Base-by-base conservation (phyloP, 2,888 invertebrate species). In the Melikaiella ostensackeni region DNA sequence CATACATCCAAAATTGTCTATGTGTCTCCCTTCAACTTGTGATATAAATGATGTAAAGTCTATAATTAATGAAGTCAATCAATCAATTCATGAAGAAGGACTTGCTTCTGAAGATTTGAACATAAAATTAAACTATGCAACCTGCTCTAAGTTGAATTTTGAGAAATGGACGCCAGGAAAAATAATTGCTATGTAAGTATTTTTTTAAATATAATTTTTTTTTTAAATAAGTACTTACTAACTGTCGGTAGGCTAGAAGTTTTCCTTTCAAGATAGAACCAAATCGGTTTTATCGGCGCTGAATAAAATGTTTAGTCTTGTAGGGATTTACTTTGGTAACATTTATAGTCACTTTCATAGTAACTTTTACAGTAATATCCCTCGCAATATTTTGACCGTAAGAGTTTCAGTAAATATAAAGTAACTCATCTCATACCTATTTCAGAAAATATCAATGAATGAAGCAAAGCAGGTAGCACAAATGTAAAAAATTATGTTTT, bases 1-100 rank as follows among this genome's bases (percentile, higher is more conserved):
- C 21, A 79, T 90, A 30, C 4, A 50, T 19, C 66, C 66, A 30
- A 86, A 85, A 21, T 88, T 91, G 88, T 90, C 92, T 0, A 89
- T 92, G 50, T 92, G 92, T 81, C 80, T 92, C 30, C 93, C 93
- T 13, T 87, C 91, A 33, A 87, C 90, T 2, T 93, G 93, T 83
- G 83, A 84, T 9, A 75, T 85, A 3, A 70, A 84, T 0, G 91
- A 92, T 59, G 84, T 92, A 3, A 27, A 42, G 2, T 46, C 8
- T n/a, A 30, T 66, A 46, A 66, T 66, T 66, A 27, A 66, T 8
- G 8, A 2, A 19, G 19, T 66, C 1, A 66, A 66, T 46, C 1
- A 42, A 38, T 24, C 19, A 27, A 46, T 66, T 9, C 66, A 66
- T 8, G 1, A n/a, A 1, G 19, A 46, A 30, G 66, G 46, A 50